A percentile compares a stretch with the other conserved stretches of the same genome.
Conservation (phyloP, 2,888 invertebrate species). For the Laothoe populi region DNA sequence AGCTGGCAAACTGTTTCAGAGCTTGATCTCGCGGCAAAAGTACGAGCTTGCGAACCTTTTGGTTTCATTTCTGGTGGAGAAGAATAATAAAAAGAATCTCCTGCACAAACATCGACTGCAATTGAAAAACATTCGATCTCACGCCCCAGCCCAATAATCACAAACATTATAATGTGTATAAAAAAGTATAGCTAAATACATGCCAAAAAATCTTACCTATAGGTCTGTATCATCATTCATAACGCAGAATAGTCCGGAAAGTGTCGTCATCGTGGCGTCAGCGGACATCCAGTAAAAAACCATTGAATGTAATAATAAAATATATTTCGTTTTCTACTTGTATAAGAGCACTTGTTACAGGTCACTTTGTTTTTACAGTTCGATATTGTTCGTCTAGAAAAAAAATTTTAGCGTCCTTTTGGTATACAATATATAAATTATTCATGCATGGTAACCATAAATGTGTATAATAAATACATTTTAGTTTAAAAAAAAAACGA, state of each 20-base stretch:
- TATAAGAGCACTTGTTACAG: conserved; percentile 66
- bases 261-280: conserved; percentile 45
- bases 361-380: conserved; percentile 46
- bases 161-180: too few species aligned
- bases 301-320: conserved; percentile 39
- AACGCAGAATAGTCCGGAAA: conserved; percentile 59
- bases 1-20: too few species aligned
- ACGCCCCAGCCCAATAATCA: too few species aligned
- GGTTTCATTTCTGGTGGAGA: too few species aligned
- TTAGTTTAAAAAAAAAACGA: neutral
- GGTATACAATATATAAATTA: conserved; percentile 46
- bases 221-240: conserved; percentile 72
- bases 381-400: conserved; percentile 63
- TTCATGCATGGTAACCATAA: neutral
- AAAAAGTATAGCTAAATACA: too few species aligned
- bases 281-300: conserved; percentile 36
- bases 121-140: too few species aligned
- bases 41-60: too few species aligned
- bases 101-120: too few species aligned
- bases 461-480: neutral
- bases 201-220: conserved; percentile 61
- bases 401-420: conserved; percentile 54
- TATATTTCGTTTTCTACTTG: conserved; percentile 55
- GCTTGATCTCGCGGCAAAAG: too few species aligned
- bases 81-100: too few species aligned